Evolutionary conservation across 2,888 invertebrate species (phyloP), one percentile per base, ranked within the genome.

Genomic region (Hymenopus coronatus): DNA sequence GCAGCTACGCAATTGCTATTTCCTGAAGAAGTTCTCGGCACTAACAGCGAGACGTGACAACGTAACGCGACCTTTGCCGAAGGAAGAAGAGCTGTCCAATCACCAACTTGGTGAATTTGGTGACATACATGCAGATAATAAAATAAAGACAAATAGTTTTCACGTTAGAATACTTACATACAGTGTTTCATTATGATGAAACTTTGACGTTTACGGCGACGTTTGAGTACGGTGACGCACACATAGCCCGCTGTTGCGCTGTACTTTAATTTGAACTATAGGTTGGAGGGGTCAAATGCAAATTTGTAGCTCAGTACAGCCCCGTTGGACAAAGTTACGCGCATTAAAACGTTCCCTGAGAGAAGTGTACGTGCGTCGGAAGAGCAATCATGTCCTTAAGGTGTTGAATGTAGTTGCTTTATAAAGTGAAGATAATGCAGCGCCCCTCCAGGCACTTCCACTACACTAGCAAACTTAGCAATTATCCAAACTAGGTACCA

Each of bases 251-350:
- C n/a, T 87, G 12, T 87, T 87, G 82, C 14, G 6, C n/a, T 15
- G 27, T 9, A 82, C 25, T 9, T 40, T n/a, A 12, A 15, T 27
- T 25, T 70, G 54, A 70, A 25, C n/a, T n/a, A 9, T 15, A 3
- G 33, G 27, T 87, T 82, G 82, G 87, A 87, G n/a, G 87, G 87
- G 87, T 87, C 87, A 82, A 30, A 87, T 87, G 87, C 87, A 87
- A 87, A 87, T 87, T 82, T 40, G 30, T n/a, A 27, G 54, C 54
- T 70, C 54, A 25, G 54, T 70, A 70, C 54, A 70, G 28, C 33
- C 82, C 87, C 87, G 25, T 87, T 40, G 87, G 87, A 87, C 81
- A 86, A 33, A 30, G 28, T 20, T 81, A 81, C 28, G 70, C 86
- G 86, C 85, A 54, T 46, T 28, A 85, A 85, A 85, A 85, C 54